Conservation (phyloP, 1,140 invertebrate genomes). For the Heterodera schachtii region DNA sequence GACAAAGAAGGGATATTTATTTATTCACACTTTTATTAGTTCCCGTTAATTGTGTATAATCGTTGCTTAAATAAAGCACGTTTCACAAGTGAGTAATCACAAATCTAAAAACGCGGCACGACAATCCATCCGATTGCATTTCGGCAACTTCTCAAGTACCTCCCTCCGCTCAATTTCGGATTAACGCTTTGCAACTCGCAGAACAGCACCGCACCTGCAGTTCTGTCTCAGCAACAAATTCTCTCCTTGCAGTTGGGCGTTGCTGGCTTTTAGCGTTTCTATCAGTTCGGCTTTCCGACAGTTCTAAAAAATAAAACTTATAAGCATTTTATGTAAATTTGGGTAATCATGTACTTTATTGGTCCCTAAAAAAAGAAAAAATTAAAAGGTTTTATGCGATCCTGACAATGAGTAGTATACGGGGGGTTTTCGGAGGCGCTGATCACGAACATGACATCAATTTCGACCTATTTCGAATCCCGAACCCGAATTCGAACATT, state of each 20-base stretch:
- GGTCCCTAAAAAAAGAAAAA: too few relatives aligned
- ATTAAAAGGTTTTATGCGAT: too few relatives aligned
- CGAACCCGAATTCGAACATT: too few relatives aligned
- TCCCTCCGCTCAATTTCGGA: neutral
- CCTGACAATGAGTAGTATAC: too few relatives aligned
- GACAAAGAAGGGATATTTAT: neutral
- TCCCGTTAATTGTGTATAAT: neutral
- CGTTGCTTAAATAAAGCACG: neutral
- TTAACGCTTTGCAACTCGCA: neutral
- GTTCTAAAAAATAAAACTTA: neutral
- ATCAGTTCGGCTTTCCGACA: conserved; percentile 18
- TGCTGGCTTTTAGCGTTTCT: conserved; percentile 3
- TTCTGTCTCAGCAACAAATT: conserved; percentile 20
- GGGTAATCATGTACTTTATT: too few relatives aligned
- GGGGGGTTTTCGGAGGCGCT: too few relatives aligned
- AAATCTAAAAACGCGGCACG: neutral
- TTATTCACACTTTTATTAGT: neutral
- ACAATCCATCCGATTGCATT: neutral
- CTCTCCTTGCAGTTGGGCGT: conserved; percentile 12
- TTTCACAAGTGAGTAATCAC: neutral
- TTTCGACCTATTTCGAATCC: too few relatives aligned
- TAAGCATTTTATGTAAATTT: too few relatives aligned
- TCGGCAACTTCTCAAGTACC: neutral
- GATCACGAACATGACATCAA: too few relatives aligned
- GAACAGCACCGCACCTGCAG: conserved; percentile 18